These are phyloP conservation scores for Phaethon lepturus DNA, from an alignment of 2,113 vertebrate species.

Conservation along the genomic window DNA sequence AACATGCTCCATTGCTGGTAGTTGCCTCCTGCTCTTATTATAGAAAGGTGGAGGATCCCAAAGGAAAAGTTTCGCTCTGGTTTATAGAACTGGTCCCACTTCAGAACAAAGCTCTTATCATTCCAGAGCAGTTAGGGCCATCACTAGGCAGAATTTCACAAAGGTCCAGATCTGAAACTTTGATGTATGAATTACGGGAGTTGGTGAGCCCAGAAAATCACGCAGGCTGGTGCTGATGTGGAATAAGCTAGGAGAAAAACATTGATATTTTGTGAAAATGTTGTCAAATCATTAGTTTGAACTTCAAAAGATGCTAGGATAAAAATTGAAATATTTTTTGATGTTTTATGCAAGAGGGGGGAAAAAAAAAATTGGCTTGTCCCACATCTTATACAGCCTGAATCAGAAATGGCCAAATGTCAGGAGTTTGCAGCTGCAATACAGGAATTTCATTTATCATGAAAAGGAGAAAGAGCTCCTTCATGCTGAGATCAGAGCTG, in stretches of 20 bases:
- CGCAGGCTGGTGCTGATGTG: constrained; percentile 1
- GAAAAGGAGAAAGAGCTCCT: constrained; percentile 61
- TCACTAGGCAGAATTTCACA: not conserved
- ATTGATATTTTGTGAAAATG: constrained; percentile 24
- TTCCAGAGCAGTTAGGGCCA: not conserved
- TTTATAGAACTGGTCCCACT: not conserved
- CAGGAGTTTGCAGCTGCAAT: constrained; percentile 31
- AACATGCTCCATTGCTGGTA: rapidly evolving
- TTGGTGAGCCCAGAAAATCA: not conserved
- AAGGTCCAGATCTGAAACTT: constrained; percentile 9
- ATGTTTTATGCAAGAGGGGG: not conserved
- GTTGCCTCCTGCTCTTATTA: not conserved
- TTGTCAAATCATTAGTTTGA: constrained; percentile 46
- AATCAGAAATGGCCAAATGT: constrained; percentile 40
- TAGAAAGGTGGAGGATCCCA: not conserved
- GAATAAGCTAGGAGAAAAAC: constrained; percentile 2
- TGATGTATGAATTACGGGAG: not conserved
- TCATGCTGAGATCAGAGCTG: constrained; percentile 66
- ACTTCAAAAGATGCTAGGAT: constrained; percentile 45
- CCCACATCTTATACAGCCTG: not conserved
- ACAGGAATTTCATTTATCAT: constrained; percentile 61
- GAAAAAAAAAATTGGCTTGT: not conserved
- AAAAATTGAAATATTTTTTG: not conserved
- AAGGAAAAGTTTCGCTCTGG: not conserved
- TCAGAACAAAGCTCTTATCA: not conserved